A percentile compares a stretch with the other conserved stretches of the same genome.
Conservation (phyloP, 2,113 vertebrate species). For the Nibea coibor region DNA sequence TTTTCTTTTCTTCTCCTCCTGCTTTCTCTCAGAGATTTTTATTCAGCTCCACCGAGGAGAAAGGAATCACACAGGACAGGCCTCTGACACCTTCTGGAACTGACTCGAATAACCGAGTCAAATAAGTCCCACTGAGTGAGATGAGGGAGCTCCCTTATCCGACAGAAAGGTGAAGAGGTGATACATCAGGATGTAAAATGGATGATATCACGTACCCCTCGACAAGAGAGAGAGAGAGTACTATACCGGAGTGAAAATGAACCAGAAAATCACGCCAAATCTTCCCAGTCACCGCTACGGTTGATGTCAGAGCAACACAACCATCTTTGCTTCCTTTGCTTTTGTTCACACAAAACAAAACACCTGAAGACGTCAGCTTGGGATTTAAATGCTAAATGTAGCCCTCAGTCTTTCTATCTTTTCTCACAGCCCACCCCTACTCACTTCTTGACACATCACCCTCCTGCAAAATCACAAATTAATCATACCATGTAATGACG, state of each 20-base stretch:
- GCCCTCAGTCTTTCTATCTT: neutral
- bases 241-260: no score
- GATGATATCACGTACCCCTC: neutral
- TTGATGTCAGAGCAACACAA: no score
- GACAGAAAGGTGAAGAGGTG: neutral
- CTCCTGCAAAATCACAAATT: neutral
- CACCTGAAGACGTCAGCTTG: neutral
- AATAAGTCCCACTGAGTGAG: neutral
- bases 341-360: neutral
- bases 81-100: neutral
- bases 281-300: no score
- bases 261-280: no score
- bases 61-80: neutral
- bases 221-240: neutral
- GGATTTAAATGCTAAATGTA: neutral
- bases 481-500: conserved; percentile 28
- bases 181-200: neutral
- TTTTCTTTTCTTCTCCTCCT: neutral
- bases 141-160: neutral
- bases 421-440: neutral
- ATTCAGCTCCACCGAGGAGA: neutral
- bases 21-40: neutral
- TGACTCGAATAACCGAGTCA: neutral
- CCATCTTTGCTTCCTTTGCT: no score
- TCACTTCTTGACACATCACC: neutral